Evolutionary conservation across 2,797 vertebrate species (phyloP).

Genomic region (Orestias chungarensis): DNA sequence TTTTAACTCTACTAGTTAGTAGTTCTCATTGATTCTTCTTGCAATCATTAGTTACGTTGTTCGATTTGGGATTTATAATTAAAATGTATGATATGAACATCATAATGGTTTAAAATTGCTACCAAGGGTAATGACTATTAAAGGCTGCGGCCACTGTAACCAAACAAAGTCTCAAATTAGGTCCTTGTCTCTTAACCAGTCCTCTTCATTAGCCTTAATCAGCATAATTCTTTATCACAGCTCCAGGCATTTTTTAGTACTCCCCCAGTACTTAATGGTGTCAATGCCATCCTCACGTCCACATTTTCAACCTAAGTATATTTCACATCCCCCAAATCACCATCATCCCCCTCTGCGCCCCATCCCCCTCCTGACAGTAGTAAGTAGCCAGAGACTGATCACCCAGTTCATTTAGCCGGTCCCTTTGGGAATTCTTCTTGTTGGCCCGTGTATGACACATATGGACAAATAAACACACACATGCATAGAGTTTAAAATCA

Average conservation of each 20-base stretch:
- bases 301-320: slow-evolving; percentile 8
- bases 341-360: slow-evolving; percentile 6
- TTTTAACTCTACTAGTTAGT: not conserved
- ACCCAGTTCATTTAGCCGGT: slow-evolving; percentile 56
- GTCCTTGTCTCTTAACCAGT: not conserved
- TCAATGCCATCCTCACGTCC: slow-evolving; percentile 15
- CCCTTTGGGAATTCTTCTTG: slow-evolving; percentile 53
- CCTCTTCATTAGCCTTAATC: not conserved
- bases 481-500: not conserved
- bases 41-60: not conserved
- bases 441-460: slow-evolving; percentile 56
- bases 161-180: not conserved
- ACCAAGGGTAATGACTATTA: not conserved
- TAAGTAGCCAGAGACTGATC: slow-evolving; percentile 69
- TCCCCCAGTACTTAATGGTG: slow-evolving; percentile 4
- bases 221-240: slow-evolving; percentile 13
- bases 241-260: slow-evolving; percentile 22
- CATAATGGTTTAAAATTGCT: not conserved
- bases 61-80: not conserved
- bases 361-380: slow-evolving; percentile 50
- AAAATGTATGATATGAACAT: not conserved
- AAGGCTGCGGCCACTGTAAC: not conserved
- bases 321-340: slow-evolving; percentile 13
- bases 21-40: not conserved
- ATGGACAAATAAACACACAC: slow-evolving; percentile 1